These are phyloP conservation scores for Aphrophora alni DNA, from an alignment of 2,888 invertebrate species.

Conservation along the genomic window DNA sequence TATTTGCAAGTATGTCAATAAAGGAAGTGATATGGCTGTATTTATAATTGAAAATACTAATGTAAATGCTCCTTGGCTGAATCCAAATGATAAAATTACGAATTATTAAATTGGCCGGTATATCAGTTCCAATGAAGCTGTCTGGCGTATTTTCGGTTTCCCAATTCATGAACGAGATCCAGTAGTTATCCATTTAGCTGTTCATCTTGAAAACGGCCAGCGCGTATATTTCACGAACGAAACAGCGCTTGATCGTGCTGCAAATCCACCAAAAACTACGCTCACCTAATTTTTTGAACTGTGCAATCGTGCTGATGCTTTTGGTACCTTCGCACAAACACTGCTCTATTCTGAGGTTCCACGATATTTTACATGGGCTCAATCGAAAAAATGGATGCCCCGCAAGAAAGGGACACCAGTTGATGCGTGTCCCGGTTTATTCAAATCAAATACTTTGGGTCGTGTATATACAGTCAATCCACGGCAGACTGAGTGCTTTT, in stretches of 20 bases:
- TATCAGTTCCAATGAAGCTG: constrained; percentile 52
- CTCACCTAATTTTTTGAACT: constrained; percentile 48
- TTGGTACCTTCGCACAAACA: constrained; percentile 41
- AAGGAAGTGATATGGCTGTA: constrained; percentile 45
- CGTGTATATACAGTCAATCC: constrained; percentile 52
- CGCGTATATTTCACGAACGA: constrained; percentile 41
- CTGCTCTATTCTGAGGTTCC: constrained; percentile 47
- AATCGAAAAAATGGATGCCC: not conserved
- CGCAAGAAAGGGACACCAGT: too few species aligned
- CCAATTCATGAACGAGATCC: constrained; percentile 53
- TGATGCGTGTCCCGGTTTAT: constrained; percentile 20
- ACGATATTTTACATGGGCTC: constrained; percentile 45
- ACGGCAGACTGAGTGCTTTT: constrained; percentile 46
- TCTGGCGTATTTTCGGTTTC: constrained; percentile 52
- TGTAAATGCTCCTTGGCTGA: not conserved
- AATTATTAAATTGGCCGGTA: constrained; percentile 49
- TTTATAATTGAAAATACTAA: constrained; percentile 5
- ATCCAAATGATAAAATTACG: constrained; percentile 47
- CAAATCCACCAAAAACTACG: constrained; percentile 41
- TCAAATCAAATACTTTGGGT: constrained; percentile 41
- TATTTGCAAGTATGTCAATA: constrained; percentile 54
- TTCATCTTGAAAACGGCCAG: constrained; percentile 53
- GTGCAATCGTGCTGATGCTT: constrained; percentile 36
- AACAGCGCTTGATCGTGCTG: constrained; percentile 20
- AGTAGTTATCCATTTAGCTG: constrained; percentile 51